phyloP scores from a whole-genome alignment of 2,113 vertebrate species.

The Passer domesticus region DNA sequence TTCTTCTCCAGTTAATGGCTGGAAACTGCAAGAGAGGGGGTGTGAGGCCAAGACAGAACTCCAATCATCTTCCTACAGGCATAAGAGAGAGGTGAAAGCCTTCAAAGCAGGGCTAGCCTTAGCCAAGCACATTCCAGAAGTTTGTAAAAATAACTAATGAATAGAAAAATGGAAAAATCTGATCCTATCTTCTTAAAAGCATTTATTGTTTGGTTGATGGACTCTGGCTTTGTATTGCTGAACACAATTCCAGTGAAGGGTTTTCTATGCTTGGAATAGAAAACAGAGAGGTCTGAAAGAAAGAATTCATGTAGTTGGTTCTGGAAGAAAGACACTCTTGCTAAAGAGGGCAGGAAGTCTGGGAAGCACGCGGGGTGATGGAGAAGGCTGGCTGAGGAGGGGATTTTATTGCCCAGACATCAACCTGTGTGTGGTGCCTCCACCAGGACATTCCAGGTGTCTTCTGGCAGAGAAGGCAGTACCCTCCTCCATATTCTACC shows the following conservation, averaged over 20 bases:
- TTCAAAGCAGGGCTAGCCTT: neutral
- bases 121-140: neutral
- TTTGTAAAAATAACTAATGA: neutral
- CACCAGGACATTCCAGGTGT: neutral
- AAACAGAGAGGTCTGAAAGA: neutral
- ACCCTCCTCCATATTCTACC: neutral
- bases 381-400: neutral
- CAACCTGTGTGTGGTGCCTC: neutral
- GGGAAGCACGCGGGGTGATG: neutral
- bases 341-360: neutral
- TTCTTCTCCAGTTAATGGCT: neutral
- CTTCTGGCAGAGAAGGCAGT: neutral
- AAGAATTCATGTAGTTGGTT: neutral
- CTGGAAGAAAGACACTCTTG: neutral
- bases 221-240: neutral
- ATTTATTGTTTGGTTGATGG: neutral
- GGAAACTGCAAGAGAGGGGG: neutral
- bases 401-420: neutral
- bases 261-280: neutral
- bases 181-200: neutral
- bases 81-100: neutral
- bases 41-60: neutral
- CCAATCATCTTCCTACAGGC: neutral
- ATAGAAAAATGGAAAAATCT: neutral
- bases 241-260: neutral